Evolutionary conservation across 1,140 invertebrate species (phyloP).

Genomic region (Protaetia brevitarsis): DNA sequence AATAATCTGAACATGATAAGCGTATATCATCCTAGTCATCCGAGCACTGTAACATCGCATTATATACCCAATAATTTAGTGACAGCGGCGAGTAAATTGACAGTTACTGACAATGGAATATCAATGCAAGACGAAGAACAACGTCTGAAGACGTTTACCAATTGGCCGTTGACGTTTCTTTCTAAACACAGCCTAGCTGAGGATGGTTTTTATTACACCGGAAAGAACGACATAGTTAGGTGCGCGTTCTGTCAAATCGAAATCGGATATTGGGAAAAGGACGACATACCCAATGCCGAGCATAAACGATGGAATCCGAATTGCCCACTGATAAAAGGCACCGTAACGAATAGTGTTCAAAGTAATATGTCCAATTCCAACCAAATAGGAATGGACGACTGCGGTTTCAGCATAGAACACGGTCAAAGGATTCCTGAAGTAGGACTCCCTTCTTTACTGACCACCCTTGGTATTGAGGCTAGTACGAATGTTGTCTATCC

Average conservation of each 20-base stretch:
- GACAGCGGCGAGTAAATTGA: not conserved
- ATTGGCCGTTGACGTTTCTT: constrained; percentile 58
- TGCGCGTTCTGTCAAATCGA: constrained; percentile 85
- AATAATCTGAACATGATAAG: not conserved
- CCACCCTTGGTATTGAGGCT: not conserved
- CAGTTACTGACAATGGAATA: constrained; percentile 9
- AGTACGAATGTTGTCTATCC: not conserved
- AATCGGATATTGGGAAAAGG: constrained; percentile 73
- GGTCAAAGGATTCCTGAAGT: not conserved
- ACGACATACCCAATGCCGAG: constrained; percentile 76
- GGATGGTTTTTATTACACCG: constrained; percentile 79
- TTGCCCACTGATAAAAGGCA: constrained; percentile 64
- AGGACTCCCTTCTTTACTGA: not conserved
- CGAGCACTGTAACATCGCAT: not conserved
- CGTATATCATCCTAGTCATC: not conserved
- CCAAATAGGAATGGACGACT: constrained; percentile 21
- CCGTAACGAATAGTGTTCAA: not conserved
- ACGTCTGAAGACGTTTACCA: constrained; percentile 58
- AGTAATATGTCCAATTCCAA: not conserved
- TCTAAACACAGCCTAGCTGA: constrained; percentile 61
- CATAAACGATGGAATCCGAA: constrained; percentile 77
- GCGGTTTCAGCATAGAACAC: constrained; percentile 52
- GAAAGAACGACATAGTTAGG: constrained; percentile 65
- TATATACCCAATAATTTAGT: not conserved
- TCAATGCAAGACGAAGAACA: constrained; percentile 42